Conservation (phyloP, 2,888 invertebrate species). For the Eulithis prunata region DNA sequence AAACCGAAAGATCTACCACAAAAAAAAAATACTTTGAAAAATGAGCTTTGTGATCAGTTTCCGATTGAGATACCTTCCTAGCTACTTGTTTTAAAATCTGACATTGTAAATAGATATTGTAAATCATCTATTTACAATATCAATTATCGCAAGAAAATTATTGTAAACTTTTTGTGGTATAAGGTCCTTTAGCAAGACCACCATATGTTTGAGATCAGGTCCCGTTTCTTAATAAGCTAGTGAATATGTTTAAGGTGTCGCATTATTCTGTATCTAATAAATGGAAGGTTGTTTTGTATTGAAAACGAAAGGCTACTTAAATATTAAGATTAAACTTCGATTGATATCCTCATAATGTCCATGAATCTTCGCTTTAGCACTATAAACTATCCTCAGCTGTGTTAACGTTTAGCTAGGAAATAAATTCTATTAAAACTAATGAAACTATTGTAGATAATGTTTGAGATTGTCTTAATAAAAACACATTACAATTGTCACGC, state of each 20-base stretch:
- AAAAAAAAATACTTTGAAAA: neutral
- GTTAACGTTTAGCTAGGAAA: slow-evolving; percentile 66
- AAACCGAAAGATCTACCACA: slow-evolving; percentile 43
- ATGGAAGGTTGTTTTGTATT: slow-evolving; percentile 59
- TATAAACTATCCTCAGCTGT: slow-evolving; percentile 65
- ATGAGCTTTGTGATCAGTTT: no score
- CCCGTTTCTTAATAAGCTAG: slow-evolving; percentile 31
- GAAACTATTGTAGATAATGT: slow-evolving; percentile 36
- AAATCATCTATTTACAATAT: neutral
- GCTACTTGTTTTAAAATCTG: neutral
- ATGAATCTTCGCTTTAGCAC: slow-evolving; percentile 73
- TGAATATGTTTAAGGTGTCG: slow-evolving; percentile 50
- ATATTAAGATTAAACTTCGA: slow-evolving; percentile 47
- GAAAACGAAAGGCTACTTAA: slow-evolving; percentile 45
- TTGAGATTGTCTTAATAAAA: slow-evolving; percentile 37
- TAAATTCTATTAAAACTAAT: slow-evolving; percentile 50
- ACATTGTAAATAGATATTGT: no score
- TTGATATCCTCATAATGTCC: slow-evolving; percentile 67
- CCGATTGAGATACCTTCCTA: no score
- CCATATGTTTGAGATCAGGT: slow-evolving; percentile 4
- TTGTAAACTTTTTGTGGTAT: slow-evolving; percentile 5
- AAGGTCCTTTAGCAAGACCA: slow-evolving; percentile 16
- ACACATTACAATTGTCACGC: slow-evolving; percentile 30
- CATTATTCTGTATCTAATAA: slow-evolving; percentile 53
- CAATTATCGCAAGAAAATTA: neutral